Base-by-base conservation (phyloP, 2,797 vertebrate species). In the Sebastes oblongus region DNA sequence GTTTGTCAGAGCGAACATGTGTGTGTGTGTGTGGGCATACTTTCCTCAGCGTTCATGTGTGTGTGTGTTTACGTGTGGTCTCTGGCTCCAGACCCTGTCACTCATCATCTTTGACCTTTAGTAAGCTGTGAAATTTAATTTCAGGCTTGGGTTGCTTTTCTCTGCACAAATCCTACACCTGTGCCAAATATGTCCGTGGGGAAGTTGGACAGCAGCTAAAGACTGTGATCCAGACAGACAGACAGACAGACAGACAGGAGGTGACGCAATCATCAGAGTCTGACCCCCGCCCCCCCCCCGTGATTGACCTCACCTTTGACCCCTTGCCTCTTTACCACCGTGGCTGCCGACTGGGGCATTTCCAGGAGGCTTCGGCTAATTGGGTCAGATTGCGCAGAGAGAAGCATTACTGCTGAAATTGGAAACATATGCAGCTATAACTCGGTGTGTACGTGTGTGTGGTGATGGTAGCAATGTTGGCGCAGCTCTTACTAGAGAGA, bases 321-420 rank as follows among this genome's bases (percentile, higher is more conserved):
- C 92, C 82, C 88, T 92, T 91, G 78, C 92, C 93, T 89, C 76
- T 81, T 52, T 86, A 84, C 91, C 88, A 91, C 85, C 72, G 7
- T 30, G 85, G 77, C 82, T 87, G 90, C 86, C 46, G 85, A 82
- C 90, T 76, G 88, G 85, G 84, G 73, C 84, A 85, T 93, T 94
- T 94, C 92, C 89, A 91, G 90, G 71, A 92, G 91, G 85, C 77
- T 91, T 76, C 8, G 79, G 72, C 81, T 95, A 95, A 96, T 95
- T 94, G 92, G 92, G 91, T 92, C 87, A 87, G 94, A 94, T 93
- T 94, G 94, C 80, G 36, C 83, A 8, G 86, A 92, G 81, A 83
- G 77, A 29, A 80, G 89, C 87, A 89, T 95, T 94, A 93, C 18
- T 77, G 58, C 87, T 87, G 77, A 93, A 95, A 96, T 94, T 95